Evolutionary conservation across 2,797 vertebrate species (phyloP).

Genomic region (Chrysocyon brachyurus): DNA sequence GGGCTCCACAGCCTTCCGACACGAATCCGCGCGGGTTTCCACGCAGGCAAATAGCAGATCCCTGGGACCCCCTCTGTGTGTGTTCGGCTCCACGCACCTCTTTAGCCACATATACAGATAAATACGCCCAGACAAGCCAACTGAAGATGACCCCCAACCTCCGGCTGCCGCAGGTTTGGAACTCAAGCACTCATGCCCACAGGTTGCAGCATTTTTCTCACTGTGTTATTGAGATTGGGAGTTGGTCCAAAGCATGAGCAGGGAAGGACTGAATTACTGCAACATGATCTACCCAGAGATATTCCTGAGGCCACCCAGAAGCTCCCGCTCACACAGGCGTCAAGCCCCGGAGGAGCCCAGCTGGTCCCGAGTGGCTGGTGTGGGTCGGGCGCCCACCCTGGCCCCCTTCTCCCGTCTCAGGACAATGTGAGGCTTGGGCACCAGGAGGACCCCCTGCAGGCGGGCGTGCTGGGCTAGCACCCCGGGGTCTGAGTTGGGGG

Average conservation of each 20-base stretch:
- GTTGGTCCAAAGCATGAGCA: conserved; percentile 64
- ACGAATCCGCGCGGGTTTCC: conserved; percentile 74
- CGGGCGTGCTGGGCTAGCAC: background rate
- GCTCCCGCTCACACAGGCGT: background rate
- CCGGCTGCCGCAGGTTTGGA: background rate
- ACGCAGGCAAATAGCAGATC: conserved; percentile 72
- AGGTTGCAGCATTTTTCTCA: conserved; percentile 68
- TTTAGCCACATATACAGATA: conserved; percentile 67
- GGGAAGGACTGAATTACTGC: conserved; percentile 54
- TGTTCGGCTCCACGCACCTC: conserved; percentile 37
- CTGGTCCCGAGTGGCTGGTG: background rate
- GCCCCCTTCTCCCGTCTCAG: background rate
- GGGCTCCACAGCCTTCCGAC: conserved; percentile 51
- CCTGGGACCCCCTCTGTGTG: conserved; percentile 62
- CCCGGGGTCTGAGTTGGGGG: too few species aligned
- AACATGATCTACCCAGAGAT: conserved; percentile 57
- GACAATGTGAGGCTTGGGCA: background rate
- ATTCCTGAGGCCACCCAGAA: conserved; percentile 61
- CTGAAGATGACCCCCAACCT: conserved; percentile 53
- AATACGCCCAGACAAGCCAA: conserved; percentile 62
- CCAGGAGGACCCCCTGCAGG: background rate
- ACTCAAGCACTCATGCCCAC: background rate
- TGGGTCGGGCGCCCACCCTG: fast-evolving
- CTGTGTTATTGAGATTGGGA: conserved; percentile 64
- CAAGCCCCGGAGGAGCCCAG: background rate